Evolutionary conservation across 2,888 invertebrate genomes (phyloP).

Genomic region (Cistogaster globosa): DNA sequence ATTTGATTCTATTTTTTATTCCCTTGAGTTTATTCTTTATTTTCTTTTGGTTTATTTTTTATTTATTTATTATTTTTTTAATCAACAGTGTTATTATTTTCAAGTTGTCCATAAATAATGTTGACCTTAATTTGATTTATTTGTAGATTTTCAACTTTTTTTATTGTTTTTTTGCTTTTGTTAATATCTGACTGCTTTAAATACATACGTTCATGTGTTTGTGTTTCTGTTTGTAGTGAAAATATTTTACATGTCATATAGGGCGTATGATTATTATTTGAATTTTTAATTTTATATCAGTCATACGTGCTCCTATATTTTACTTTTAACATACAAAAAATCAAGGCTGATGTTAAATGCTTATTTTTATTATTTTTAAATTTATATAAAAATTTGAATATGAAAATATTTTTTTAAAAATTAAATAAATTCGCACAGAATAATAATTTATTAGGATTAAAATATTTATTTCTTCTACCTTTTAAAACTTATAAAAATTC

Average conservation of each 20-base stretch:
- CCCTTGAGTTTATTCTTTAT: background rate
- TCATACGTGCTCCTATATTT: slow-evolving; percentile 13
- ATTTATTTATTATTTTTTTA: slow-evolving; percentile 12
- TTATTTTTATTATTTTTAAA: background rate
- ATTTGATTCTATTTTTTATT: background rate
- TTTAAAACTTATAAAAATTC: too few relatives aligned
- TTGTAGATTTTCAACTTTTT: background rate
- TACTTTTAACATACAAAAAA: background rate
- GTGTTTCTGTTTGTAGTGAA: background rate
- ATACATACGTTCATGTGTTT: background rate
- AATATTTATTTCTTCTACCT: too few relatives aligned
- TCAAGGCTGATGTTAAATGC: slow-evolving; percentile 8
- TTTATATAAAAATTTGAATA: too few relatives aligned
- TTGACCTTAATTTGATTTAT: slow-evolving; percentile 51
- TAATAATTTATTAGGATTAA: too few relatives aligned
- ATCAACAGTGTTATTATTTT: slow-evolving; percentile 18
- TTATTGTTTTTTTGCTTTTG: too few relatives aligned
- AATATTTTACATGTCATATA: background rate
- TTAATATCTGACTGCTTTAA: too few relatives aligned
- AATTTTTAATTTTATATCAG: slow-evolving; percentile 26
- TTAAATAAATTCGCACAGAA: too few relatives aligned
- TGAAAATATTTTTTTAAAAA: too few relatives aligned
- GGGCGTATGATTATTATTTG: slow-evolving; percentile 45
- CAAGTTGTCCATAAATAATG: slow-evolving; percentile 42
- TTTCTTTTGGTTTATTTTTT: background rate